phyloP scores from a whole-genome alignment of 2,888 invertebrate species.

The Ophonus ardosiacus region DNA sequence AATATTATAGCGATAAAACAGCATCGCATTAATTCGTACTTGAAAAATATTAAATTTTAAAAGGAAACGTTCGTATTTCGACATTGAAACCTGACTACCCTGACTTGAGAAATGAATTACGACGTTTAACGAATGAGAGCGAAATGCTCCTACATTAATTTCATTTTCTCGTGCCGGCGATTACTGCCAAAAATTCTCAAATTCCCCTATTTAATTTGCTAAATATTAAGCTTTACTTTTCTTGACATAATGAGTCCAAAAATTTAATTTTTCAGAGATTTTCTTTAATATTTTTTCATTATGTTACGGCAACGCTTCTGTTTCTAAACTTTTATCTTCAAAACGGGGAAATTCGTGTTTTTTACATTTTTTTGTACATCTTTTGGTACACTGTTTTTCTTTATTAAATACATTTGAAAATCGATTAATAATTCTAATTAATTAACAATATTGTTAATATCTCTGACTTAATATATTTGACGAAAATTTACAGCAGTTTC shows the following conservation, averaged over 20 bases:
- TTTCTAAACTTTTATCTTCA: no score
- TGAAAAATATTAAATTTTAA: not conserved
- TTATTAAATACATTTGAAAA: no score
- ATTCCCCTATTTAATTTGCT: conserved; percentile 3
- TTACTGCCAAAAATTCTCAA: conserved; percentile 1
- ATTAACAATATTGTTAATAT: no score
- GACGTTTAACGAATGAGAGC: conserved; percentile 6
- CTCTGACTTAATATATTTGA: no score
- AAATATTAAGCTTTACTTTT: not conserved
- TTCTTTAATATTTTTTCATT: not conserved
- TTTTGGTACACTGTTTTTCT: no score
- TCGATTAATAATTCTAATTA: no score
- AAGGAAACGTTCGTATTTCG: not conserved
- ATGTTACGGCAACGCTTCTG: no score
- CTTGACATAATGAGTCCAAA: not conserved
- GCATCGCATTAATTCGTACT: not conserved
- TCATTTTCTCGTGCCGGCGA: not conserved
- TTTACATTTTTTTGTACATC: no score
- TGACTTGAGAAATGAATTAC: conserved; percentile 20
- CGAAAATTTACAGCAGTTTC: no score
- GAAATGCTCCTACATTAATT: conserved; percentile 19
- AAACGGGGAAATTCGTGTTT: no score
- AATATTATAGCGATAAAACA: not conserved
- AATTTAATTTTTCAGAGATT: not conserved
- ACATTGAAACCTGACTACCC: not conserved